Percentiles rank a stretch among this genome's conserved stretches.
phyloP scores from a whole-genome alignment of 1,140 invertebrate species.

The Homarus americanus region DNA sequence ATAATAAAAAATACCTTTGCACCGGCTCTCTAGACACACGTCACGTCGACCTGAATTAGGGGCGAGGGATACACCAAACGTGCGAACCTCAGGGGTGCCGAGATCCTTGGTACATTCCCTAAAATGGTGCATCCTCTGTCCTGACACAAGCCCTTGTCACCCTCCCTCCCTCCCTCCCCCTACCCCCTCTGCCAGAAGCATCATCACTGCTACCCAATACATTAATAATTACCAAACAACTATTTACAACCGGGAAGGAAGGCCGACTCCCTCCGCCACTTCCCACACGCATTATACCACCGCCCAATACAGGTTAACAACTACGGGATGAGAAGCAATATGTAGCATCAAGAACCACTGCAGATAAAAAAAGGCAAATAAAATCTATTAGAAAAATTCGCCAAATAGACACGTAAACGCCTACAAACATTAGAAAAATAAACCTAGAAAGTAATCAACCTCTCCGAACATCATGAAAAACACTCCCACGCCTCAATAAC shows the following conservation, averaged over 20 bases:
- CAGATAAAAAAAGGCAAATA: constrained; percentile 66
- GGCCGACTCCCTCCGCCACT: constrained; percentile 34
- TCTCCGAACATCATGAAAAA: constrained; percentile 60
- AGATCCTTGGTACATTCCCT: constrained; percentile 1
- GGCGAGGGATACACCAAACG: neutral
- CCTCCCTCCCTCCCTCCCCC: constrained; percentile 15
- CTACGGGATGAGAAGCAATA: constrained; percentile 60
- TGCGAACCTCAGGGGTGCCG: too few relatives aligned
- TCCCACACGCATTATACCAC: constrained; percentile 58
- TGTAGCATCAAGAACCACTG: constrained; percentile 26
- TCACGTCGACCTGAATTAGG: too few relatives aligned
- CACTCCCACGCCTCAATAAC: constrained; percentile 46
- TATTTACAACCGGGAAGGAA: constrained; percentile 58
- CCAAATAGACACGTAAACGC: constrained; percentile 48
- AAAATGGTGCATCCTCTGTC: constrained; percentile 50
- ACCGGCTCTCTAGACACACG: too few relatives aligned
- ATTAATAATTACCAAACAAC: constrained; percentile 52
- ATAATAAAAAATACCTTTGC: too few relatives aligned
- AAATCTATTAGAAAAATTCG: constrained; percentile 43
- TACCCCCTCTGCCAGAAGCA: constrained; percentile 43
- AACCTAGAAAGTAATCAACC: constrained; percentile 69
- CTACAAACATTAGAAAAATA: constrained; percentile 73
- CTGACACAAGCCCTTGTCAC: constrained; percentile 18
- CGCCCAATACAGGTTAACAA: constrained; percentile 64
- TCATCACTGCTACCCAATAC: constrained; percentile 29